phyloP scores from a whole-genome alignment of 1,140 invertebrate species.

The Thaumatotibia leucotreta region DNA sequence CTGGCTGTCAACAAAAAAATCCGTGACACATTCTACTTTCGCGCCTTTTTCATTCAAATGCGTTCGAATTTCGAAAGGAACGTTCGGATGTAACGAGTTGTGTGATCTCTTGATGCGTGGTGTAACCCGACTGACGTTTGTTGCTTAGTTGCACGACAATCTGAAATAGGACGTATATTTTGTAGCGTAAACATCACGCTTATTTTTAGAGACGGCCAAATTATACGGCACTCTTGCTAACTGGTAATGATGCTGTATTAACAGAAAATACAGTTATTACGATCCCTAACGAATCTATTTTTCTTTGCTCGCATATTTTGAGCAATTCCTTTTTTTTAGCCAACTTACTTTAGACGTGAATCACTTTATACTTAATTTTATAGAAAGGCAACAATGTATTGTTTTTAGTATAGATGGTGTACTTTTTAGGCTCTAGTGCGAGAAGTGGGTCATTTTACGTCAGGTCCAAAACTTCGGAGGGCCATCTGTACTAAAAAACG shows the following conservation, averaged over 20 bases:
- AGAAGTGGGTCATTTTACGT: no score
- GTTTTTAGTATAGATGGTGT: no score
- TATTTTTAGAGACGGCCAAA: conserved; percentile 64
- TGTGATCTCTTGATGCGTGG: conserved; percentile 45
- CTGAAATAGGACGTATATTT: conserved; percentile 52
- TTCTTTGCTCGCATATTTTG: conserved; percentile 35
- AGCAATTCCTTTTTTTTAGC: neutral
- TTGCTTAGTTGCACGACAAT: conserved; percentile 39
- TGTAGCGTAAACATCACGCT: conserved; percentile 66
- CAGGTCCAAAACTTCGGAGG: no score
- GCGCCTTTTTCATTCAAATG: conserved; percentile 27
- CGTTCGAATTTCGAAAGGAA: conserved; percentile 33
- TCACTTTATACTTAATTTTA: no score
- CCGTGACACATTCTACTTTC: conserved; percentile 35
- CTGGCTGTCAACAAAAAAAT: neutral
- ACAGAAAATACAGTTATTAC: neutral
- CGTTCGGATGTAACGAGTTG: conserved; percentile 32
- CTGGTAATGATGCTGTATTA: neutral
- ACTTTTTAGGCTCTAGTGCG: no score
- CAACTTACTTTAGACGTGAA: no score
- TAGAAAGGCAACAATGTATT: no score
- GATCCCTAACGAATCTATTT: neutral
- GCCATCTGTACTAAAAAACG: no score
- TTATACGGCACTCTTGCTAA: conserved; percentile 26
- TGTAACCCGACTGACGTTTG: conserved; percentile 49